A percentile compares a stretch with the other conserved stretches of the same genome.
Evolutionary conservation across 2,888 invertebrate genomes (phyloP).

Genomic region (Creontiades dilutus): DNA sequence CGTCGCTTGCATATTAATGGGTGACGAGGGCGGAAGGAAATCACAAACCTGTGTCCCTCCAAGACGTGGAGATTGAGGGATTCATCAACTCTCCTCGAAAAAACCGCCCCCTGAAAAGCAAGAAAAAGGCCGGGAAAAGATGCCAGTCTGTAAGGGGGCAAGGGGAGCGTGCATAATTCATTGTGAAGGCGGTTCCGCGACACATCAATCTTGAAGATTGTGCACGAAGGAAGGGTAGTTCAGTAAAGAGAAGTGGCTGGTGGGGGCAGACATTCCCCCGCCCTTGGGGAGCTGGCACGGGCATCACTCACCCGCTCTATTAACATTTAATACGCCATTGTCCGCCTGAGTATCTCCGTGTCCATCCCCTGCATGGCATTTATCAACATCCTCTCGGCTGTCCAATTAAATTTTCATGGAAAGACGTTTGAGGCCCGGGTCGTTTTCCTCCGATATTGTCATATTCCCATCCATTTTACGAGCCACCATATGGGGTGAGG

Average conservation of each 20-base stretch:
- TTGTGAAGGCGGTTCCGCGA: conserved; percentile 72
- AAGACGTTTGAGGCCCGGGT: conserved; percentile 29
- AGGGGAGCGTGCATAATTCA: conserved; percentile 70
- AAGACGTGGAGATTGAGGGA: conserved; percentile 1
- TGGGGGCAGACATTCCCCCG: conserved; percentile 21
- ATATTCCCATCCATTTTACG: conserved; percentile 52
- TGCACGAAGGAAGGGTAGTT: conserved; percentile 62
- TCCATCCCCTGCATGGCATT: conserved; percentile 68
- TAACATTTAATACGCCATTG: conserved; percentile 73
- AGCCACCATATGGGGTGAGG: conserved; percentile 15
- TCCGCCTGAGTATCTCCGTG: conserved; percentile 70
- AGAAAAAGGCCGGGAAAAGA: conserved; percentile 13
- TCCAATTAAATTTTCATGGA: conserved; percentile 70
- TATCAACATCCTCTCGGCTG: conserved; percentile 67
- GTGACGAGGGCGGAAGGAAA: neutral
- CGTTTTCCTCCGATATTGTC: conserved; percentile 58
- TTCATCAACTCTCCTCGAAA: conserved; percentile 31
- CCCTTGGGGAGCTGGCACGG: conserved; percentile 61
- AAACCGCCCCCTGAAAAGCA: conserved; percentile 14
- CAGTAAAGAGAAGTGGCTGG: conserved; percentile 45
- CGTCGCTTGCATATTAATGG: neutral
- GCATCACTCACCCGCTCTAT: conserved; percentile 70
- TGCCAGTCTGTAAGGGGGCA: neutral
- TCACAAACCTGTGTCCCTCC: conserved; percentile 1
- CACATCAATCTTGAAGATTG: conserved; percentile 73